Conservation (phyloP, 2,888 invertebrate species). For the Thyatira batis region DNA sequence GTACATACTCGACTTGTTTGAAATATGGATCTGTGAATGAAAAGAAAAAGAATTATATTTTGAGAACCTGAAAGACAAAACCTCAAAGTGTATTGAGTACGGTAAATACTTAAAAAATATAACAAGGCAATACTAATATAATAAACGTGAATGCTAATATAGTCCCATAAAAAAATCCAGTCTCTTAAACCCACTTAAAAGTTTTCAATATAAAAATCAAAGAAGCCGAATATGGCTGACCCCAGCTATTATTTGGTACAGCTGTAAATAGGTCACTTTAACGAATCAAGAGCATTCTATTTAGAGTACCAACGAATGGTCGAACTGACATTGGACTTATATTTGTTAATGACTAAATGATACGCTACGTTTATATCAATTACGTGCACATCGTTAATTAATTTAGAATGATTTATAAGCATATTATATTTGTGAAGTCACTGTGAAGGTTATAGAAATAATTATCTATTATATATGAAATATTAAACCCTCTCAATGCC, state of each 20-base stretch:
- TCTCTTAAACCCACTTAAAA: background rate
- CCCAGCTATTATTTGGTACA: slow-evolving; percentile 13
- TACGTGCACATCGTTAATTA: background rate
- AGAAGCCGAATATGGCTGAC: slow-evolving; percentile 12
- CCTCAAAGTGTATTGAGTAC: too few species aligned
- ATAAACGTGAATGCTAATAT: too few species aligned
- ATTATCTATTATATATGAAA: too few species aligned
- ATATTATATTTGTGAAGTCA: too few species aligned
- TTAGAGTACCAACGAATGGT: slow-evolving; percentile 36
- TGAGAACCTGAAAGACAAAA: too few species aligned
- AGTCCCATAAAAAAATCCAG: background rate
- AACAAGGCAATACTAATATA: too few species aligned
- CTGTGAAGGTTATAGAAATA: too few species aligned
- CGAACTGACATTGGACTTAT: slow-evolving; percentile 43
- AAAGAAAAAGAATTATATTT: too few species aligned
- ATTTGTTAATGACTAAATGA: background rate
- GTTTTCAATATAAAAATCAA: background rate
- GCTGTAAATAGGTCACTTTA: slow-evolving; percentile 47
- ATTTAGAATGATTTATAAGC: background rate
- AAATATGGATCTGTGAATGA: too few species aligned
- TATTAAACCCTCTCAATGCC: too few species aligned
- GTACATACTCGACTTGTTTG: slow-evolving; percentile 16
- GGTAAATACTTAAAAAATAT: too few species aligned
- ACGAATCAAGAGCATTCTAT: slow-evolving; percentile 60
- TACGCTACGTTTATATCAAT: background rate